Conservation (phyloP, 64 coral and sea anemone genomes). For the Montipora capricornis region DNA sequence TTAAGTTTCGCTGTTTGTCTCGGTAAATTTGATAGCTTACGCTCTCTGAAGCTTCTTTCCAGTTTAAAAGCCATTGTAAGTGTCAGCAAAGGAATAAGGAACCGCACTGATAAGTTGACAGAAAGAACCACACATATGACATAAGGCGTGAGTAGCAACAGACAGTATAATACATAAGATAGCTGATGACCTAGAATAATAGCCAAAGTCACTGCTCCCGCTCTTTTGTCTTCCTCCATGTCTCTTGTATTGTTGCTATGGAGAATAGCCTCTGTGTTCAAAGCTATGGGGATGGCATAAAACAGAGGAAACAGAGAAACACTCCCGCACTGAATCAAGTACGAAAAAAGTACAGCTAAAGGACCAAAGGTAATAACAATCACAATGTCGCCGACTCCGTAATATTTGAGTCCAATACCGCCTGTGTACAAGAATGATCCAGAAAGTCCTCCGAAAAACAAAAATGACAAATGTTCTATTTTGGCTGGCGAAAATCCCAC, state of each 20-base stretch:
- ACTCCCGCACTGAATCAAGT: slow-evolving; percentile 84
- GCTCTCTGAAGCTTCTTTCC: slow-evolving; percentile 83
- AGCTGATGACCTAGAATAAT: slow-evolving; percentile 83
- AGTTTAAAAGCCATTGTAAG: slow-evolving; percentile 82
- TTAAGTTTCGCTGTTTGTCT: slow-evolving; percentile 90
- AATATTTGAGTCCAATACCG: slow-evolving; percentile 96
- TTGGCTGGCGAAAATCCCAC: slow-evolving; percentile 87
- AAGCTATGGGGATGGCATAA: slow-evolving; percentile 85
- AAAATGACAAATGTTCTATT: slow-evolving; percentile 91
- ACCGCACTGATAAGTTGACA: slow-evolving; percentile 87
- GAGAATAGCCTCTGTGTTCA: slow-evolving; percentile 96
- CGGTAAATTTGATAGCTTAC: slow-evolving; percentile 64
- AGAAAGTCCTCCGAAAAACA: slow-evolving; percentile 98
- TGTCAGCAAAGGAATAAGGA: slow-evolving; percentile 78
- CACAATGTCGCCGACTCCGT: slow-evolving; percentile 95
- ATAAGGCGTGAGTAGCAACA: slow-evolving; percentile 93
- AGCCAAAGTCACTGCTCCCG: slow-evolving; percentile 90
- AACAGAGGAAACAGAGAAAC: slow-evolving; percentile 74
- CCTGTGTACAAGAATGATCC: slow-evolving; percentile 99
- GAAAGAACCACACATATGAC: slow-evolving; percentile 81
- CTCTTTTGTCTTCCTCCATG: slow-evolving; percentile 78
- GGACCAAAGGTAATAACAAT: slow-evolving; percentile 98
- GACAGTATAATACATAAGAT: slow-evolving; percentile 87
- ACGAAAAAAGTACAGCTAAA: slow-evolving; percentile 92
- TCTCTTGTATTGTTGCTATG: slow-evolving; percentile 99